phyloP scores from a whole-genome alignment of 2,113 vertebrate genomes.

The Phalacrocorax aristotelis region DNA sequence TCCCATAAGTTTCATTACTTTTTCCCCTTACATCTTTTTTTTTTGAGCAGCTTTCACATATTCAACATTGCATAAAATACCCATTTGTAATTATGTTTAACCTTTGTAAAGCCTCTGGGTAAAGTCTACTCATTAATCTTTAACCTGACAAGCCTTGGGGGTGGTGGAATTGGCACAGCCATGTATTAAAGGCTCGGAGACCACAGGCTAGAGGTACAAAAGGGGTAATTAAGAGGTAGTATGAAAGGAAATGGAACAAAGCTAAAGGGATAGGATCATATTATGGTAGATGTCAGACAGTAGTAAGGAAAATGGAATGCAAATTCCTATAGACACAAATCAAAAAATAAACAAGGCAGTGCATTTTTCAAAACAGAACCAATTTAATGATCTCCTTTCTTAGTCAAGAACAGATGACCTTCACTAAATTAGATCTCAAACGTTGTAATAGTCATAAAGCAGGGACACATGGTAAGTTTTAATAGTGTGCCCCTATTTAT shows the following conservation, averaged over 20 bases:
- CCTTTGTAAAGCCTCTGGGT: slow-evolving; percentile 80
- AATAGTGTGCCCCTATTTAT: not conserved
- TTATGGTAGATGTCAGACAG: slow-evolving; percentile 58
- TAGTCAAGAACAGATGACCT: slow-evolving; percentile 10
- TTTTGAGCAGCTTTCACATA: slow-evolving; percentile 65
- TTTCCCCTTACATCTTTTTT: not conserved
- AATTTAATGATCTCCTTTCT: slow-evolving; percentile 15
- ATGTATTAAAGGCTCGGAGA: slow-evolving; percentile 65
- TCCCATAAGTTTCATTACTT: slow-evolving; percentile 67
- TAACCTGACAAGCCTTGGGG: slow-evolving; percentile 77
- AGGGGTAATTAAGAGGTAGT: slow-evolving; percentile 70
- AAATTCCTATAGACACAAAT: slow-evolving; percentile 52
- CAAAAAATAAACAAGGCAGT: slow-evolving; percentile 19
- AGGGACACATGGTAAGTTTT: not conserved
- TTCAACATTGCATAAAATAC: slow-evolving; percentile 75
- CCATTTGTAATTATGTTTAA: slow-evolving; percentile 82
- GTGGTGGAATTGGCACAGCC: slow-evolving; percentile 66
- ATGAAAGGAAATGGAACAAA: slow-evolving; percentile 69
- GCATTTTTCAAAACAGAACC: slow-evolving; percentile 46
- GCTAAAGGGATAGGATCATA: slow-evolving; percentile 62
- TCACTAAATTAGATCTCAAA: slow-evolving; percentile 20
- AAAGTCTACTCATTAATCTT: slow-evolving; percentile 81
- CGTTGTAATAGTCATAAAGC: not conserved
- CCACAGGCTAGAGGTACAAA: slow-evolving; percentile 67
- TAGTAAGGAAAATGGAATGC: slow-evolving; percentile 46